Base-by-base conservation (phyloP, 2,797 vertebrate species). In the Diceros bicornis region DNA sequence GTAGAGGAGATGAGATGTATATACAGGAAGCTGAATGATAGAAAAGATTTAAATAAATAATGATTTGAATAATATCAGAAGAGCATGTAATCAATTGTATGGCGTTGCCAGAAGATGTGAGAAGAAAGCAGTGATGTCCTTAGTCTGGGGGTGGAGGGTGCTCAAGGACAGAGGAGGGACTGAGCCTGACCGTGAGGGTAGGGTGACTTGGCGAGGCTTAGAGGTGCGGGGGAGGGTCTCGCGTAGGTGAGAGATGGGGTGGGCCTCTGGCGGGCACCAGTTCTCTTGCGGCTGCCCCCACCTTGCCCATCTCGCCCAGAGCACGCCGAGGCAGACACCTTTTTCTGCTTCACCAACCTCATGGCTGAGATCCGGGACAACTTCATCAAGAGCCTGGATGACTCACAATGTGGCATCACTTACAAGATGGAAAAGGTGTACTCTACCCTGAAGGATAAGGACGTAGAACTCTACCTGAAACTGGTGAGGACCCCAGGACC, bases 341-440 rank as follows among this genome's bases (percentile, higher is more conserved):
- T 99, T 98, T 99, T 99, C 98, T 99, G 99, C 97, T 99, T 99
- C 98, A 99, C 99, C 94, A 99, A 99, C 98, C 99, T 99, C 97
- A 99, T 99, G 99, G 99, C 99, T 0, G 99, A 99, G 98, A 99
- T 99, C 99, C 98, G 99, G 78, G 99, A 99, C 98, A 99, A 99
- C 98, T 99, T 99, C 99, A 99, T 99, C 98, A 99, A 99, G 98
- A 99, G 99, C 96, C 98, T 99, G 81, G 99, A 99, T 37, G 99
- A 99, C 98, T 99, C 99, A 0, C 99, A 99, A 98, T 99, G 99
- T 32, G 99, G 99, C 89, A 99, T 99, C 98, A 99, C 99, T 18
- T 99, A 99, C 98, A 99, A 99, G 98, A 99, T 99, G 99, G 99
- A 99, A 98, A 99, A 99, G 14, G 99, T 99, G 52, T 99, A 99